These are phyloP conservation scores for Hylyphantes graminicola DNA, from an alignment of 1,140 invertebrate genomes.

Conservation along the genomic window DNA sequence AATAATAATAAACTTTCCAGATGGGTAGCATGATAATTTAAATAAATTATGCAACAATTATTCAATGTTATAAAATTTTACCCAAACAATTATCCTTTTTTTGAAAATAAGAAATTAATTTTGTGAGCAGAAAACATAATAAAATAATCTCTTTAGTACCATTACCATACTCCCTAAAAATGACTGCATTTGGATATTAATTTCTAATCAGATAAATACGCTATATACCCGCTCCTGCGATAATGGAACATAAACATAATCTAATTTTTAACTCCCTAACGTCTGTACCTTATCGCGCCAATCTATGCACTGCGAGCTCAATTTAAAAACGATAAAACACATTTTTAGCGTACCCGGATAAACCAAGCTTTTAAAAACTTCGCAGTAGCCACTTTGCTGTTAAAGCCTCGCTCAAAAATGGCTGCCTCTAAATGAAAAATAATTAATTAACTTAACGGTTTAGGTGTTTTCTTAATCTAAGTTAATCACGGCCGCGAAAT, in stretches of 20 bases:
- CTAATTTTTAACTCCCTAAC: background rate
- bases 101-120: too few species aligned
- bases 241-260: constrained; percentile 13
- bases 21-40: too few species aligned
- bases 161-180: background rate
- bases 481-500: constrained; percentile 57
- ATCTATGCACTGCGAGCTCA: constrained; percentile 11
- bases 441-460: constrained; percentile 60
- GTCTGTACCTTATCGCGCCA: constrained; percentile 5
- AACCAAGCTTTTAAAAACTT: too few species aligned
- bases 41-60: too few species aligned
- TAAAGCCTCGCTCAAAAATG: too few species aligned
- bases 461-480: constrained; percentile 58
- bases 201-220: constrained; percentile 7
- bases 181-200: constrained; percentile 11
- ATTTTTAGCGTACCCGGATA: too few species aligned
- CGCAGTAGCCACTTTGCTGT: too few species aligned
- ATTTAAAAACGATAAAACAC: constrained; percentile 56
- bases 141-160: too few species aligned
- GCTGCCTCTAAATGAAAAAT: constrained; percentile 40
- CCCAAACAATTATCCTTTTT: too few species aligned
- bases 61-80: too few species aligned
- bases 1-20: too few species aligned
- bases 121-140: too few species aligned
- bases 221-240: background rate